Conservation (phyloP, 2,888 invertebrate genomes). For the Hyppa rectilinea region DNA sequence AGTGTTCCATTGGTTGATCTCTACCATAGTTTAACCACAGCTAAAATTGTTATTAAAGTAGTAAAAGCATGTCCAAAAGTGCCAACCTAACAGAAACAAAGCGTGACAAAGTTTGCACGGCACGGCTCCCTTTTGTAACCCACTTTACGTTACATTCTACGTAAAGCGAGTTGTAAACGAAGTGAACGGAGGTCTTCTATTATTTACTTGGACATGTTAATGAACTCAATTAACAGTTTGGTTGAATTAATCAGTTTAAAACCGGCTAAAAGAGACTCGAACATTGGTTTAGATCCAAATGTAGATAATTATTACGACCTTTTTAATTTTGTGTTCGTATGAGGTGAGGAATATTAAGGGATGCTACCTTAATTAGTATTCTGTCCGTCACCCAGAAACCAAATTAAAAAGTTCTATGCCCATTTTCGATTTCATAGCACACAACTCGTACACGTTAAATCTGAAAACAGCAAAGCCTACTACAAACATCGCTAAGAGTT, state of each 20-base stretch:
- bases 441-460: neutral
- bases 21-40: slow-evolving; percentile 15
- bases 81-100: slow-evolving; percentile 66
- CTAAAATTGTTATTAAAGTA: slow-evolving; percentile 47
- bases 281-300: neutral
- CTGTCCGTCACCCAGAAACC: neutral
- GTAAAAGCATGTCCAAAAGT: slow-evolving; percentile 57
- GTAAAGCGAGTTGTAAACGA: slow-evolving; percentile 59
- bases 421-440: neutral
- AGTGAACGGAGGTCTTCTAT: slow-evolving; percentile 57
- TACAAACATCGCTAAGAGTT: neutral
- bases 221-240: slow-evolving; percentile 60
- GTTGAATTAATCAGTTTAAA: slow-evolving; percentile 28
- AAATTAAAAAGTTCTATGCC: neutral
- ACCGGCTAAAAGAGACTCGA: neutral
- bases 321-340: neutral
- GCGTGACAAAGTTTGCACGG: slow-evolving; percentile 67
- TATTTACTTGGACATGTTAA: slow-evolving; percentile 65
- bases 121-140: slow-evolving; percentile 68
- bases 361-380: neutral
- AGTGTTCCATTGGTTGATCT: neutral
- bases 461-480: neutral
- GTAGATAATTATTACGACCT: neutral
- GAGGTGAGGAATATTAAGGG: neutral
- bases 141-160: slow-evolving; percentile 69